Evolutionary conservation across 2,797 vertebrate species (phyloP).

Genomic region (Typhlichthys eigenmanni): DNA sequence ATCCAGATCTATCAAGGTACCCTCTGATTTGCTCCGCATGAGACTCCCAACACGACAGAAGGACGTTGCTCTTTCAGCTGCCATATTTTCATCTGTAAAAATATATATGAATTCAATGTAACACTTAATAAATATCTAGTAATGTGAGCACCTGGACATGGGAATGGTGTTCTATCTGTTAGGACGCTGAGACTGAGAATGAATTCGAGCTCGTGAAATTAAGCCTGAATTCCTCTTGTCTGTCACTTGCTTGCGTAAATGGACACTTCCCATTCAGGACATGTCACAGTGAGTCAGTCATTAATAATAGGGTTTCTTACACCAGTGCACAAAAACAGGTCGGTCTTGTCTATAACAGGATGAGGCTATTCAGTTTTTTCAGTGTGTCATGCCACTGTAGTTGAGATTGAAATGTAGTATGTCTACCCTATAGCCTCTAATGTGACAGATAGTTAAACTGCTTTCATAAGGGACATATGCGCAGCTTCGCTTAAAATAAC

Average conservation of each 20-base stretch:
- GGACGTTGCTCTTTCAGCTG: slow-evolving; percentile 73
- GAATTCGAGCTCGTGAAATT: slow-evolving; percentile 35
- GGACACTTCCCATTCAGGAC: slow-evolving; percentile 61
- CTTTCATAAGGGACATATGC: too few species aligned
- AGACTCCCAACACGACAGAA: slow-evolving; percentile 74
- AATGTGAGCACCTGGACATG: slow-evolving; percentile 17
- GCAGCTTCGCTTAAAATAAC: too few species aligned
- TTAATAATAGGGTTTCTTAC: slow-evolving; percentile 71
- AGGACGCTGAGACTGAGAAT: slow-evolving; percentile 32
- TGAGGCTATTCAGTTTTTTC: slow-evolving; percentile 24
- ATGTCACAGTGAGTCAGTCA: slow-evolving; percentile 71
- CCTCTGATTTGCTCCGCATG: slow-evolving; percentile 86
- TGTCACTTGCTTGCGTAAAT: slow-evolving; percentile 60
- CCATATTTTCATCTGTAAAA: slow-evolving; percentile 82
- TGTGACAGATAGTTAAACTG: too few species aligned
- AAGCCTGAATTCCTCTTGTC: slow-evolving; percentile 45
- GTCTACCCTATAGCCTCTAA: too few species aligned
- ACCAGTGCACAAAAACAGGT: slow-evolving; percentile 79
- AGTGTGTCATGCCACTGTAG: slow-evolving; percentile 2
- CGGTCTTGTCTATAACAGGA: slow-evolving; percentile 72
- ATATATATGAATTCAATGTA: slow-evolving; percentile 11
- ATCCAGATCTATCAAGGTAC: slow-evolving; percentile 86
- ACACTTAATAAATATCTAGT: background rate
- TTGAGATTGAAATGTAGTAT: background rate
- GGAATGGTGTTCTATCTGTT: background rate